phyloP scores from a whole-genome alignment of 2,797 vertebrate species.

The Myiotriccus ornatus region DNA sequence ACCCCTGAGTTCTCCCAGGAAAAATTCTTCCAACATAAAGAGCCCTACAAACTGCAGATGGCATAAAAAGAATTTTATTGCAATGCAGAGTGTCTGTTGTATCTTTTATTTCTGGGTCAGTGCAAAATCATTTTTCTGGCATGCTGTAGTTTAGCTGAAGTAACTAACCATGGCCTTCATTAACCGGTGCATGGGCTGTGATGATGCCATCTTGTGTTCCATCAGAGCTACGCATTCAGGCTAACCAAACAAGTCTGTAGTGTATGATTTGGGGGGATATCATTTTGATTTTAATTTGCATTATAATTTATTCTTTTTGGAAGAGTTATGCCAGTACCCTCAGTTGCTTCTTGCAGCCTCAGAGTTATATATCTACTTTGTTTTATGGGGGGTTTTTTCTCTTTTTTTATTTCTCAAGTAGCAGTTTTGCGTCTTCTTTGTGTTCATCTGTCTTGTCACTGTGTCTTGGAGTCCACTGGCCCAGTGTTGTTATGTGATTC shows the following conservation, averaged over 20 bases:
- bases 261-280: conserved; percentile 71
- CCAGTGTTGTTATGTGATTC: conserved; percentile 84
- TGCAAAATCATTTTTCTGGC: conserved; percentile 79
- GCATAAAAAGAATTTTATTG: conserved; percentile 99
- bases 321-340: conserved; percentile 60
- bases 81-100: conserved; percentile 86
- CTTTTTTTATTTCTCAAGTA: conserved; percentile 68
- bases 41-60: conserved; percentile 84
- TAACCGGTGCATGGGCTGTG: conserved; percentile 82
- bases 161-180: conserved; percentile 78
- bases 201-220: conserved; percentile 81
- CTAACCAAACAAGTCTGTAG: conserved; percentile 76
- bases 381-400: conserved; percentile 17
- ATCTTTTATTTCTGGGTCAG: conserved; percentile 80
- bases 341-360: conserved; percentile 63
- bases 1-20: conserved; percentile 4
- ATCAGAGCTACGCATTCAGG: conserved; percentile 75
- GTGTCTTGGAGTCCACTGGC: conserved; percentile 74
- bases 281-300: conserved; percentile 25
- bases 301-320: conserved; percentile 57
- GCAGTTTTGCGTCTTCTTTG: conserved; percentile 67
- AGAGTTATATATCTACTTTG: conserved; percentile 26
- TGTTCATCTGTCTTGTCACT: conserved; percentile 74
- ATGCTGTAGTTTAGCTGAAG: conserved; percentile 81
- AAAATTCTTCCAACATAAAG: conserved; percentile 68